A percentile compares a stretch with the other conserved stretches of the same genome.
These are phyloP conservation scores for Lordiphosa fenestrarum DNA, from an alignment of 2,888 invertebrate species.

Conservation along the genomic window DNA sequence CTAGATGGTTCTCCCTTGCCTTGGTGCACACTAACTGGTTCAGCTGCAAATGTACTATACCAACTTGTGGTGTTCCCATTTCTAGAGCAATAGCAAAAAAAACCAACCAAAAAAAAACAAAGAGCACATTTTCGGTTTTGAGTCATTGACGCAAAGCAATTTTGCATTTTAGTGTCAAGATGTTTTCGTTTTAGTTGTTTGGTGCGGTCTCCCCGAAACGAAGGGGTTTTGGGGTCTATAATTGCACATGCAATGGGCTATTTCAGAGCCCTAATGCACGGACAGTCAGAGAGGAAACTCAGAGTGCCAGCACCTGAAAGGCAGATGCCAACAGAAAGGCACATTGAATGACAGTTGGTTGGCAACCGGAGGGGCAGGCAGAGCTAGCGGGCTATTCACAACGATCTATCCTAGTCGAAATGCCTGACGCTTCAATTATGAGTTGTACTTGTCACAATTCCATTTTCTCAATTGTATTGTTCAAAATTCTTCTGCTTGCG, in stretches of 20 bases:
- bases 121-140: constrained; percentile 45
- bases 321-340: constrained; percentile 16
- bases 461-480: constrained; percentile 3
- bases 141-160: constrained; percentile 75
- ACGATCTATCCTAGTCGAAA: not conserved
- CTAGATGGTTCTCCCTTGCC: constrained; percentile 1
- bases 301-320: constrained; percentile 12
- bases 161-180: constrained; percentile 75
- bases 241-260: constrained; percentile 69
- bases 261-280: constrained; percentile 42
- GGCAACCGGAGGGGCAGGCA: not conserved
- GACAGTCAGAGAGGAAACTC: constrained; percentile 8
- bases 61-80: constrained; percentile 20
- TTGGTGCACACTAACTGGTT: too few relatives aligned
- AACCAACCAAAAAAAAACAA: constrained; percentile 32
- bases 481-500: constrained; percentile 1
- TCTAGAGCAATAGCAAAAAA: constrained; percentile 36
- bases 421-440: too few relatives aligned
- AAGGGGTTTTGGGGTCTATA: constrained; percentile 60
- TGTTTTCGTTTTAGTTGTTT: constrained; percentile 38
- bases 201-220: constrained; percentile 19
- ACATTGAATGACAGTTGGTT: constrained; percentile 7
- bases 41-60: not conserved
- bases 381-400: not conserved
- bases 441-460: too few relatives aligned